phyloP scores from a whole-genome alignment of 2,797 vertebrate species.

The Alca torda region DNA sequence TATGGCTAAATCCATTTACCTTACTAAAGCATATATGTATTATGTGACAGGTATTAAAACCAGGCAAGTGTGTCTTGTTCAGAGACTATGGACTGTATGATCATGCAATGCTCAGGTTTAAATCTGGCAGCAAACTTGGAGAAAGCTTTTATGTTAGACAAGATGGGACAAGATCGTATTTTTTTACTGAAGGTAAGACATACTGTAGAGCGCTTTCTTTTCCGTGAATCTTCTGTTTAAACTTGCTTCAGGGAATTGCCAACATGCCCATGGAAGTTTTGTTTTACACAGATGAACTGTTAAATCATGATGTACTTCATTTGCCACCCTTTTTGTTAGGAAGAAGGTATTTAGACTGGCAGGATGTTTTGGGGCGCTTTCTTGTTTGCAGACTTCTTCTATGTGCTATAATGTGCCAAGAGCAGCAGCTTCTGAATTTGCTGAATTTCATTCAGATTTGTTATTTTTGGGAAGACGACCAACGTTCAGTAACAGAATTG shows the following conservation, averaged over 20 bases:
- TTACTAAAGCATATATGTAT: neutral
- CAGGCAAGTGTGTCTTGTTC: conserved; percentile 88
- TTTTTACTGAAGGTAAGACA: conserved; percentile 90
- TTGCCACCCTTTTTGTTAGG: neutral
- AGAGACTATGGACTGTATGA: conserved; percentile 95
- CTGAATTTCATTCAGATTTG: neutral
- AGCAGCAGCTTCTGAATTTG: neutral
- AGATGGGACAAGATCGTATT: conserved; percentile 94
- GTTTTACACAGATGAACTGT: neutral
- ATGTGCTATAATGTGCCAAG: neutral
- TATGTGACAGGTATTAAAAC: conserved; percentile 86
- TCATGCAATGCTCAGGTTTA: conserved; percentile 96
- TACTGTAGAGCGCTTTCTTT: neutral
- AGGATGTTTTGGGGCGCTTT: neutral
- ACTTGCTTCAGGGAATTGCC: neutral
- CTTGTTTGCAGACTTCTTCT: neutral
- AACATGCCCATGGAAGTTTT: neutral
- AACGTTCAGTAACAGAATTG: neutral
- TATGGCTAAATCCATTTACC: neutral
- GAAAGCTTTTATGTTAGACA: conserved; percentile 96
- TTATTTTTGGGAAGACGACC: neutral
- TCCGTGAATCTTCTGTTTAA: neutral
- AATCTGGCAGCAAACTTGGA: conserved; percentile 88
- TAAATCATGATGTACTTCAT: neutral
- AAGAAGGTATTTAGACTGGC: neutral